Conservation (phyloP, 1,140 invertebrate genomes). For the Pristionchus pacificus region DNA sequence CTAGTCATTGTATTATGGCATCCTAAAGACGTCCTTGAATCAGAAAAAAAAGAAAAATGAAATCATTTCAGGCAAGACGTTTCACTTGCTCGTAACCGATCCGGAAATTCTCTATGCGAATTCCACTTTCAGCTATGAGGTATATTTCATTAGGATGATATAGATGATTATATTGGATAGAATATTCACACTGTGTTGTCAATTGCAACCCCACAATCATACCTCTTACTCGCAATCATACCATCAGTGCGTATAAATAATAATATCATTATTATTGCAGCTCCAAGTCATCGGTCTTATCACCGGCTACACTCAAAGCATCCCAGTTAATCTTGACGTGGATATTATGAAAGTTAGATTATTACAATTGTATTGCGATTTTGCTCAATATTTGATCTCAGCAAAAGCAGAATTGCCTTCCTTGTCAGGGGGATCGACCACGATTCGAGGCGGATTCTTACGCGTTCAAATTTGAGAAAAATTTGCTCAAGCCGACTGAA, state of each 20-base stretch:
- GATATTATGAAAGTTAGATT: too few relatives aligned
- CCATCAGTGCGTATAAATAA: neutral
- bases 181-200: too few relatives aligned
- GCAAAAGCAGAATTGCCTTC: neutral
- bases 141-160: neutral
- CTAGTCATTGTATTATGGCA: too few relatives aligned
- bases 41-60: too few relatives aligned
- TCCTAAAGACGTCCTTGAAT: too few relatives aligned
- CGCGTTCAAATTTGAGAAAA: neutral
- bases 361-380: neutral
- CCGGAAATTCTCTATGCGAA: neutral
- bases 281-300: neutral
- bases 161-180: too few relatives aligned
- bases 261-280: neutral
- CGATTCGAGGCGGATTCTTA: neutral
- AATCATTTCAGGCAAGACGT: too few relatives aligned
- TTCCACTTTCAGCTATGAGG: neutral
- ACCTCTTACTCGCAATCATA: too few relatives aligned
- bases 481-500: neutral
- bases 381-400: neutral
- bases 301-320: neutral
- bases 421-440: too few relatives aligned
- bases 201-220: too few relatives aligned
- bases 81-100: neutral
- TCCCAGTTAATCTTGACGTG: neutral